Conservation (phyloP, 2,113 vertebrate species). For the Ramphastos sulfuratus region DNA sequence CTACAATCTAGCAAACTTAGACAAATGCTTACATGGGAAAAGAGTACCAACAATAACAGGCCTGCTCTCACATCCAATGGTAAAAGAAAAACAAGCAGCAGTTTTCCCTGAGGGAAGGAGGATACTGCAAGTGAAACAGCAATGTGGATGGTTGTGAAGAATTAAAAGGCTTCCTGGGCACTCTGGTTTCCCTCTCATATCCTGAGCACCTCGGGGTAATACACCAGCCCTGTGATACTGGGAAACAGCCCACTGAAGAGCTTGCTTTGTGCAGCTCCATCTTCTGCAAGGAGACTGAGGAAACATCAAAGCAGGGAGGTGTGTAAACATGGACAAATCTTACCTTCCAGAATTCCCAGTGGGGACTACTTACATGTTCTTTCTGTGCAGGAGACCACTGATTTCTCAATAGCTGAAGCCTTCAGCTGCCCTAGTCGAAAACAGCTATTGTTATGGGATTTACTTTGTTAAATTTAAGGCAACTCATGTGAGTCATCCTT, state of each 20-base stretch:
- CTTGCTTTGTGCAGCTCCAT: not conserved
- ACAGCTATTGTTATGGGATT: not conserved
- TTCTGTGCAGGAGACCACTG: not conserved
- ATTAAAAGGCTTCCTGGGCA: conserved; percentile 1
- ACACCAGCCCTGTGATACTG: not conserved
- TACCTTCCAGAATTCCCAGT: not conserved
- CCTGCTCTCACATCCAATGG: not conserved
- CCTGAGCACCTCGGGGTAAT: not conserved
- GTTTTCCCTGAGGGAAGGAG: not conserved
- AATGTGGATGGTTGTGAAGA: not conserved
- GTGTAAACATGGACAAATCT: not conserved
- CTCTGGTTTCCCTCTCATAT: not conserved
- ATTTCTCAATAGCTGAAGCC: not conserved
- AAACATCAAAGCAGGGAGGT: not conserved
- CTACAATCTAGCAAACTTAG: not conserved
- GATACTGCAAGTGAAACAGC: not conserved
- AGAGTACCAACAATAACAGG: conserved; percentile 30
- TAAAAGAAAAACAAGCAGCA: not conserved
- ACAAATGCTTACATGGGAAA: not conserved
- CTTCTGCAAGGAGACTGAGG: not conserved
- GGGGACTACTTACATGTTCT: not conserved
- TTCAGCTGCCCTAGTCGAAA: not conserved
- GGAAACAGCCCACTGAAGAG: not conserved
- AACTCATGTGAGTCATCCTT: not conserved
- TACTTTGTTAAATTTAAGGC: not conserved